Percentiles rank a stretch among this genome's conserved stretches.
Conservation (phyloP, 2,797 vertebrate species). For the Amphiprion clarkii region DNA sequence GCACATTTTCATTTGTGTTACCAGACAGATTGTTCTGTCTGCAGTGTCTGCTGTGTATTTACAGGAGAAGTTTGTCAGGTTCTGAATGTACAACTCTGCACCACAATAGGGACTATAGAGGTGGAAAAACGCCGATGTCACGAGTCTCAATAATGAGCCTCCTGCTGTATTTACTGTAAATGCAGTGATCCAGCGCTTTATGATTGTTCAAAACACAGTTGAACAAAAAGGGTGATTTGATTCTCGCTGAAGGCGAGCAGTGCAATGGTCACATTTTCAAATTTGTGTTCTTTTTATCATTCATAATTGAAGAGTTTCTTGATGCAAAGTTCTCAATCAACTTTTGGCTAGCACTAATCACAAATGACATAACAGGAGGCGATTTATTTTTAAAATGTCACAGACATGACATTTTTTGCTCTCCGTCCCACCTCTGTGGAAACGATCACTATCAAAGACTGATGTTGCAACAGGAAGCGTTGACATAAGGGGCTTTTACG, state of each 20-base stretch:
- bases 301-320: not conserved
- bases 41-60: not conserved
- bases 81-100: not conserved
- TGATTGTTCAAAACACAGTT: not conserved
- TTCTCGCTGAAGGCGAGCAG: not conserved
- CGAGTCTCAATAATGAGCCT: not conserved
- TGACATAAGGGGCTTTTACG: constrained; percentile 19
- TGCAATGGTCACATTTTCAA: not conserved
- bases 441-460: constrained; percentile 8
- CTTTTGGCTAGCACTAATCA: not conserved
- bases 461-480: constrained; percentile 33
- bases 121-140: constrained; percentile 6
- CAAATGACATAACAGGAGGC: not conserved
- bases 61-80: not conserved
- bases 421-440: not conserved
- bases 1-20: not conserved
- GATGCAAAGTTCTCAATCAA: no score
- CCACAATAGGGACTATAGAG: constrained; percentile 7
- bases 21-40: not conserved
- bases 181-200: constrained; percentile 11
- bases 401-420: not conserved
- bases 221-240: constrained; percentile 9
- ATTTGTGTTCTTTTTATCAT: not conserved
- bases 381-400: constrained; percentile 7
- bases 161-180: constrained; percentile 54